Conservation (phyloP, 2,113 vertebrate genomes). For the Tenrec ecaudatus region DNA sequence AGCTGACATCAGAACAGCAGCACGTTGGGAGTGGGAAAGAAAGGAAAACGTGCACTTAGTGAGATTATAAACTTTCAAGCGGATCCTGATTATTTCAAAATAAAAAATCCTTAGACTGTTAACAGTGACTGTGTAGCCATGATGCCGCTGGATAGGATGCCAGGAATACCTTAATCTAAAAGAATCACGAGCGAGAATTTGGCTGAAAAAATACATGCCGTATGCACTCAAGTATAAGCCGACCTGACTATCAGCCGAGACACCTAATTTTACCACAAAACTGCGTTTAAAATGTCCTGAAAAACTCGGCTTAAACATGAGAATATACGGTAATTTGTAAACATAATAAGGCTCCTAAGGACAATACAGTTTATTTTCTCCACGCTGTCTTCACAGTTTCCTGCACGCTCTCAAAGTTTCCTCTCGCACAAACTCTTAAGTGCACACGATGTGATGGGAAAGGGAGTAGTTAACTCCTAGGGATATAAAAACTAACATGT, state of each 20-base stretch:
- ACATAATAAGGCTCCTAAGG: not conserved
- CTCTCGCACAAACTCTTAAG: not conserved
- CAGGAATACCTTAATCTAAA: not conserved
- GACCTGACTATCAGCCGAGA: no score
- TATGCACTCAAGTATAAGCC: no score
- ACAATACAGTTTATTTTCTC: not conserved
- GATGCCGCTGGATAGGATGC: not conserved
- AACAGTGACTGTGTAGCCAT: not conserved
- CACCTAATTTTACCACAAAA: no score
- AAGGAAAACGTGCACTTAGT: not conserved
- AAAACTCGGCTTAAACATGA: no score
- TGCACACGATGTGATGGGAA: not conserved
- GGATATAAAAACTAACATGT: not conserved
- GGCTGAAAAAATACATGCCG: not conserved
- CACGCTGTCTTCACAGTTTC: not conserved
- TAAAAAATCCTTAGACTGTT: not conserved
- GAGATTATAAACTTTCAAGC: not conserved
- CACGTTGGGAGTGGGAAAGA: not conserved
- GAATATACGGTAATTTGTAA: not conserved
- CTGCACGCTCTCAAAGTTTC: not conserved
- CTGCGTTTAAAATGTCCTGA: no score
- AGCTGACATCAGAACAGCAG: not conserved
- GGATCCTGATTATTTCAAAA: conserved; percentile 19
- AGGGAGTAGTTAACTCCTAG: not conserved
- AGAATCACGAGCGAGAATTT: not conserved